Evolutionary conservation across 2,888 invertebrate genomes (phyloP), one percentile per base, ranked within the genome.

Genomic region (Cosmia pyralina): DNA sequence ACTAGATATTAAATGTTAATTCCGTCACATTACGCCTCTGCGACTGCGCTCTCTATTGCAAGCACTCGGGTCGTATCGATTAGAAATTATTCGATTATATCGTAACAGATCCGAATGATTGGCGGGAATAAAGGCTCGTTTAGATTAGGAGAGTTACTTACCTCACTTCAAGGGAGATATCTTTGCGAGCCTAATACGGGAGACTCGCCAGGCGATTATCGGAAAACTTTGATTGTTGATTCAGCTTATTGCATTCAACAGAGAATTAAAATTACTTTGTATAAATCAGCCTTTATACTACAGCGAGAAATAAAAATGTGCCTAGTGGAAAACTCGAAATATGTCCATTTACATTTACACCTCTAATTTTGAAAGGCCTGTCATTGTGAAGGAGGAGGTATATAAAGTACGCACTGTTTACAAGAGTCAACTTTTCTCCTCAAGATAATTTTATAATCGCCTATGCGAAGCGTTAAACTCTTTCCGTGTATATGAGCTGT

Each of bases 51-150:
- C 79, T 69, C 69, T 68, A 55, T 72, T 72, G 69, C 82, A 60
- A 80, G 68, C 55, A 81, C 60, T 69, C 11, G 46, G 17, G 38
- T 48, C 65, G 46, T 57, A 79, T 83, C 64, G 81, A 80, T 79
- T 79, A 80, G 79, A 79, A 80, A 80, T 84, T 73, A 83, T 80
- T 83, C 34, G 84, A 83, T 83, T 66, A 62, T 70, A 78, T 83
- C 79, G 52, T 78, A 44, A 82, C 79, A 52, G 62, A 82, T 77
- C 53, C 48, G 22, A 62, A 28, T 71, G 57, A 79, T 83, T 34
- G 52, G 44, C 22, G 53, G 34, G 22, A 46, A 17, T 34, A 17
- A 22, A 72, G 17, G 28, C 5, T 10, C 15, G 2, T 44, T 73
- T 60, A 80, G 0, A 60, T 22, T 13, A 22, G 5, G n/a, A 50